Percentiles rank a stretch among this genome's conserved stretches.
Conservation (phyloP, 2,888 invertebrate genomes). For the Platynereis dumerilii region DNA sequence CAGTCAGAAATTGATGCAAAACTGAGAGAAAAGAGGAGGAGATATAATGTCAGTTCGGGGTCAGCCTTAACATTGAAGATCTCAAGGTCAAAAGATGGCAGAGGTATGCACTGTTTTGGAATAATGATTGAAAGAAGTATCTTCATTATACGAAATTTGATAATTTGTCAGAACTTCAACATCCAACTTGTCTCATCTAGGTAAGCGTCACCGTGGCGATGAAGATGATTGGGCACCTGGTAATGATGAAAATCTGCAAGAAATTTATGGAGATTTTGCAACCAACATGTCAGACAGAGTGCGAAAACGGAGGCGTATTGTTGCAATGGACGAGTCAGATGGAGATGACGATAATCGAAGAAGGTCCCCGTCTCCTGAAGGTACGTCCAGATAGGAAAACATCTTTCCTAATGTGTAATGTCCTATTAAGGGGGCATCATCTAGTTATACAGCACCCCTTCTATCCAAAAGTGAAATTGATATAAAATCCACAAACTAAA, state of each 20-base stretch:
- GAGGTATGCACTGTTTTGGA: conserved; percentile 3
- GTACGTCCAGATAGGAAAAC: neutral
- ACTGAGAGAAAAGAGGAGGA: conserved; percentile 10
- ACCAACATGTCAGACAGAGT: conserved; percentile 2
- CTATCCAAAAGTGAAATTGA: too few species aligned
- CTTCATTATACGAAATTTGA: neutral
- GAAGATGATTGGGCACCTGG: neutral
- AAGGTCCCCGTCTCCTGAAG: conserved; percentile 3
- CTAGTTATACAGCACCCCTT: too few species aligned
- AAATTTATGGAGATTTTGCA: neutral
- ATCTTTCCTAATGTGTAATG: too few species aligned
- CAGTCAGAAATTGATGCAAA: conserved; percentile 22
- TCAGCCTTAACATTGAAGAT: conserved; percentile 25
- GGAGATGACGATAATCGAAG: neutral
- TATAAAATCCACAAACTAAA: too few species aligned
- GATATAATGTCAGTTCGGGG: conserved; percentile 21
- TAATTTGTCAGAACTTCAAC: too few species aligned
- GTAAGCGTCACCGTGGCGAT: conserved; percentile 22
- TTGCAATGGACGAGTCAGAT: neutral
- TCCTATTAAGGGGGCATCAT: too few species aligned
- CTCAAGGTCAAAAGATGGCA: conserved; percentile 24
- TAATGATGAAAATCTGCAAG: neutral
- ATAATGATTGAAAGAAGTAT: neutral
- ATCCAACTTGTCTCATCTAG: too few species aligned
- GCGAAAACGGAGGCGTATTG: neutral